These are phyloP conservation scores for Diplodus sargus DNA, from an alignment of 2,797 vertebrate genomes.

Conservation along the genomic window DNA sequence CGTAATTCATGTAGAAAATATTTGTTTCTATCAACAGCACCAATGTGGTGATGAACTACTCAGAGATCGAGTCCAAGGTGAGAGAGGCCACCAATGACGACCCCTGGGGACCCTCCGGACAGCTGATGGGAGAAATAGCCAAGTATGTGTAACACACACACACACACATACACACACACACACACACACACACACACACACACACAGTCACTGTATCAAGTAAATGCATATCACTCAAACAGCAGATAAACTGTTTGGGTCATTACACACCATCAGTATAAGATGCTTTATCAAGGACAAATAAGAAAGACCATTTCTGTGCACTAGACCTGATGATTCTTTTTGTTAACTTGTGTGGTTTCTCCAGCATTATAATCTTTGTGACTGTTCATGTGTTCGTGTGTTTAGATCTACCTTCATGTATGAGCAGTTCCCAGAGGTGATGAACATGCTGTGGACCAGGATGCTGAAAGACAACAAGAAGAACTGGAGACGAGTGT, in stretches of 20 bases:
- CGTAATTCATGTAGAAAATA: background rate
- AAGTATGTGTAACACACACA: slow-evolving; percentile 63
- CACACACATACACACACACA: background rate
- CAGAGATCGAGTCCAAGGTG: slow-evolving; percentile 98
- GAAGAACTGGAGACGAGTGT: slow-evolving; percentile 99
- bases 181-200: background rate
- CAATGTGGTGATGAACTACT: slow-evolving; percentile 99
- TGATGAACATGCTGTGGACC: slow-evolving; percentile 99
- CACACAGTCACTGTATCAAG: background rate
- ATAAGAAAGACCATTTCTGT: background rate
- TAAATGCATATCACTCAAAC: background rate
- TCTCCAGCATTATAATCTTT: background rate
- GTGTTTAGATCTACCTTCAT: slow-evolving; percentile 94
- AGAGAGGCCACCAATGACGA: slow-evolving; percentile 99
- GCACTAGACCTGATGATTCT: background rate
- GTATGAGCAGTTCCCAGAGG: slow-evolving; percentile 99
- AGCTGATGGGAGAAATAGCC: slow-evolving; percentile 97
- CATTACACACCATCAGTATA: background rate
- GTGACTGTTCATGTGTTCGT: background rate
- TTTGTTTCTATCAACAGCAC: slow-evolving; percentile 81
- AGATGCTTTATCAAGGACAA: background rate
- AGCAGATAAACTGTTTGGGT: background rate
- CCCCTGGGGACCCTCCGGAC: slow-evolving; percentile 99
- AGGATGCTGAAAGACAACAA: slow-evolving; percentile 99
- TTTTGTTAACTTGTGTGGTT: background rate